phyloP scores from a whole-genome alignment of 2,113 vertebrate genomes.

The Hippocampus mohnikei region DNA sequence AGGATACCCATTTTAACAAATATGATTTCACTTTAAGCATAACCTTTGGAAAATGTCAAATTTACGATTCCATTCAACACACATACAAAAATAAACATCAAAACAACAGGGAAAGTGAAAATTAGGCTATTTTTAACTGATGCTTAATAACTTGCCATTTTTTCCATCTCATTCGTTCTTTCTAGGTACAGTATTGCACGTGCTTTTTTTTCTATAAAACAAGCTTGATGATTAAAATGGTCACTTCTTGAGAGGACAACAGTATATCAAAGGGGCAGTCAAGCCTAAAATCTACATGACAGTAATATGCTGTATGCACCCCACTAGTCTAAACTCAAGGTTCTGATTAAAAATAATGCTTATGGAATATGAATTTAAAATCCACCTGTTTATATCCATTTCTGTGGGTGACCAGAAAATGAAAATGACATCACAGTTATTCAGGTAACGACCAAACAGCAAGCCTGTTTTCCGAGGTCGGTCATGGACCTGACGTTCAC shows the following conservation, averaged over 20 bases:
- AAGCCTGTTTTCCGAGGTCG: too few species aligned
- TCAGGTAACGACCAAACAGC: too few species aligned
- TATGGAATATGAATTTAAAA: too few species aligned
- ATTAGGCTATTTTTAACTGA: background rate
- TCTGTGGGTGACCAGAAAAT: too few species aligned
- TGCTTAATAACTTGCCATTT: background rate
- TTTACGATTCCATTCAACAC: background rate
- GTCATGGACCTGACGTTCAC: too few species aligned
- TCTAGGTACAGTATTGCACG: constrained; percentile 14
- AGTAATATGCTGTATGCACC: too few species aligned
- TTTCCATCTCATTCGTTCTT: constrained; percentile 26
- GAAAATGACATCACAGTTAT: too few species aligned
- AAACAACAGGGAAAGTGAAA: background rate
- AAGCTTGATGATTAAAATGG: background rate
- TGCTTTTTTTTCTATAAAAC: background rate
- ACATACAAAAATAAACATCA: background rate
- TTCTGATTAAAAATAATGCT: too few species aligned
- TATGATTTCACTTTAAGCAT: background rate
- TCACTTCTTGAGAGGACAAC: background rate
- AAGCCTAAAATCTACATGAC: too few species aligned
- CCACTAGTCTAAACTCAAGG: too few species aligned
- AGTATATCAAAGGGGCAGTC: background rate
- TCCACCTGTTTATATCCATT: too few species aligned
- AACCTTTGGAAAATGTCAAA: background rate
- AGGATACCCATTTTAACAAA: background rate